phyloP scores from a whole-genome alignment of 2,797 vertebrate genomes.

The Austrolebias charrua region DNA sequence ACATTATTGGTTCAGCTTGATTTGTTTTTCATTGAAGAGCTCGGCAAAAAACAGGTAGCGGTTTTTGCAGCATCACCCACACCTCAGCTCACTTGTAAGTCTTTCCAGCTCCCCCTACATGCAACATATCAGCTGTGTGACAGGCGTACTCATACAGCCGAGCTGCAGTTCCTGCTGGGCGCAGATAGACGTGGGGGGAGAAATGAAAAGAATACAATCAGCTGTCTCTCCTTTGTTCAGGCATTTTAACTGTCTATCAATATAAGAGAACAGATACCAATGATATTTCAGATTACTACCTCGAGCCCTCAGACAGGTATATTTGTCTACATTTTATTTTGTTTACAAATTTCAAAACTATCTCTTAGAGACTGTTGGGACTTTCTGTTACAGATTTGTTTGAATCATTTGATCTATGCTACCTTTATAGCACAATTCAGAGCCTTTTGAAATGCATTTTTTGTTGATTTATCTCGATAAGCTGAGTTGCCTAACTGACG shows the following conservation, averaged over 20 bases:
- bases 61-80: slow-evolving; percentile 53
- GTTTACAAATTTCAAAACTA: slow-evolving; percentile 7
- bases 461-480: too few species aligned
- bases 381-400: too few species aligned
- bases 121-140: slow-evolving; percentile 55
- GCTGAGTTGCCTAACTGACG: too few species aligned
- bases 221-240: slow-evolving; percentile 32
- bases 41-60: slow-evolving; percentile 44
- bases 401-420: too few species aligned
- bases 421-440: too few species aligned
- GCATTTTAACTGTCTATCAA: slow-evolving; percentile 35
- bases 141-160: slow-evolving; percentile 37
- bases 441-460: too few species aligned
- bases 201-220: slow-evolving; percentile 36
- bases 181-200: slow-evolving; percentile 10
- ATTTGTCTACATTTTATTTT: background rate
- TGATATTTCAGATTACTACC: slow-evolving; percentile 51
- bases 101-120: slow-evolving; percentile 16
- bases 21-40: slow-evolving; percentile 55
- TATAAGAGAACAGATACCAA: slow-evolving; percentile 36
- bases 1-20: slow-evolving; percentile 63
- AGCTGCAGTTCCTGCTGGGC: slow-evolving; percentile 16
- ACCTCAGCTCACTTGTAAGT: slow-evolving; percentile 20
- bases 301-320: slow-evolving; percentile 31
- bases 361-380: slow-evolving; percentile 14